Percentiles rank a stretch among this genome's conserved stretches.
Evolutionary conservation across 2,113 vertebrate genomes (phyloP).

Genomic region (Thunnus maccoyii): DNA sequence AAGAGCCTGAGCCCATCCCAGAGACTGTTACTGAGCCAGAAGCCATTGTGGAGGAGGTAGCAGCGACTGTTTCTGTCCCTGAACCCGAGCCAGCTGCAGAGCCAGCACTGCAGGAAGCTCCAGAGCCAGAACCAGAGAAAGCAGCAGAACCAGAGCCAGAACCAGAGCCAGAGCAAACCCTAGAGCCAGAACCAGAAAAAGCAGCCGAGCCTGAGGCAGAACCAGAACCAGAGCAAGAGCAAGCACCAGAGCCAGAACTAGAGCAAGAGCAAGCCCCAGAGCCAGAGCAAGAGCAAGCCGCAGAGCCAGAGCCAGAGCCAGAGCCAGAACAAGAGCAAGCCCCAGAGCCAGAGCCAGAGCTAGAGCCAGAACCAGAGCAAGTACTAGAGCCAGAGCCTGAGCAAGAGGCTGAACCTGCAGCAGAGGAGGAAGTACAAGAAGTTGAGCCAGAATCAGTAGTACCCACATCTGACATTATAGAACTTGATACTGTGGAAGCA

Average conservation of each 20-base stretch:
- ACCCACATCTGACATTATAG: constrained; percentile 35
- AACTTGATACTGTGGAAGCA: constrained; percentile 33
- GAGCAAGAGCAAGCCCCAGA: constrained; percentile 21
- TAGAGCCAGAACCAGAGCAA: constrained; percentile 40
- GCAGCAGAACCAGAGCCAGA: constrained; percentile 5
- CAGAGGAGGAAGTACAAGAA: constrained; percentile 49
- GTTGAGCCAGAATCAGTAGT: constrained; percentile 42
- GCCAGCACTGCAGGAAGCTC: constrained; percentile 20
- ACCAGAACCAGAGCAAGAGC: constrained; percentile 35
- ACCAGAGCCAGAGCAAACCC: constrained; percentile 22
- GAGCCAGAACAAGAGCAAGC: constrained; percentile 47
- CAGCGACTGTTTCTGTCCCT: constrained; percentile 25
- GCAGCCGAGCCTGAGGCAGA: constrained; percentile 18
- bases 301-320: background rate
- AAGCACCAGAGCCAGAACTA: constrained; percentile 1
- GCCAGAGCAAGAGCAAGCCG: constrained; percentile 21
- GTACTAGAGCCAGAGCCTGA: constrained; percentile 34
- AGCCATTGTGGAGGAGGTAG: constrained; percentile 56
- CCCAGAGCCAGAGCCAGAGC: constrained; percentile 17
- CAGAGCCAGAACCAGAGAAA: constrained; percentile 30
- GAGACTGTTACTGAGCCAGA: constrained; percentile 65
- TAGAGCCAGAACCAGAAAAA: constrained; percentile 36
- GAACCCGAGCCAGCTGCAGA: constrained; percentile 47
- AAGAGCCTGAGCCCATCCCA: constrained; percentile 53
- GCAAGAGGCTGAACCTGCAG: constrained; percentile 16